A percentile compares a stretch with the other conserved stretches of the same genome.
Conservation (phyloP, 2,113 vertebrate species). For the Atlantisia rogersi region DNA sequence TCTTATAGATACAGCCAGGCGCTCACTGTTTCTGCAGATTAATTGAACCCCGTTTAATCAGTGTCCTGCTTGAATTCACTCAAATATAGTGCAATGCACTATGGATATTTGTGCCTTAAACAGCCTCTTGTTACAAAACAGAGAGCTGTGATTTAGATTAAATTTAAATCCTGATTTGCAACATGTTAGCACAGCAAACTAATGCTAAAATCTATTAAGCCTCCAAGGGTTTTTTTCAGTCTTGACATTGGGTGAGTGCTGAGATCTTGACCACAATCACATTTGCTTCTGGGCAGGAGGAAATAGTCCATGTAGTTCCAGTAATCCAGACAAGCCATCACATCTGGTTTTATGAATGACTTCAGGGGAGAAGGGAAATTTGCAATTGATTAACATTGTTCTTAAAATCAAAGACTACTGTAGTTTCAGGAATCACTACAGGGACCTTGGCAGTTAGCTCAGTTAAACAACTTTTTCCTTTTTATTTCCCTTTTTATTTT, state of each 20-base stretch:
- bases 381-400: slow-evolving; percentile 53
- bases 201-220: slow-evolving; percentile 51
- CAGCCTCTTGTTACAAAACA: slow-evolving; percentile 32
- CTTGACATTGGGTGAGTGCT: neutral
- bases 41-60: neutral
- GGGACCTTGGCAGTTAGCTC: neutral
- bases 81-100: neutral
- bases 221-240: neutral
- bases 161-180: slow-evolving; percentile 63
- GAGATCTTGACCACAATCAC: slow-evolving; percentile 50
- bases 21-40: neutral
- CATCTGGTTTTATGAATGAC: slow-evolving; percentile 59
- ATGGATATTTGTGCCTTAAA: slow-evolving; percentile 19
- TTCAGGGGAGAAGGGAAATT: neutral
- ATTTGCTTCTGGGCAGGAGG: slow-evolving; percentile 57
- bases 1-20: neutral
- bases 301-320: slow-evolving; percentile 54
- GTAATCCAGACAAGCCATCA: slow-evolving; percentile 17
- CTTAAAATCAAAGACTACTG: slow-evolving; percentile 41
- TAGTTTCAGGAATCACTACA: slow-evolving; percentile 18
- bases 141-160: slow-evolving; percentile 67
- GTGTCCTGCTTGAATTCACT: neutral
- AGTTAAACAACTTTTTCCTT: neutral
- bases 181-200: slow-evolving; percentile 40
- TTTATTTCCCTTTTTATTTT: no score